These are phyloP conservation scores for Drosophila demipolita DNA, from an alignment of 2,888 invertebrate species.

Conservation along the genomic window DNA sequence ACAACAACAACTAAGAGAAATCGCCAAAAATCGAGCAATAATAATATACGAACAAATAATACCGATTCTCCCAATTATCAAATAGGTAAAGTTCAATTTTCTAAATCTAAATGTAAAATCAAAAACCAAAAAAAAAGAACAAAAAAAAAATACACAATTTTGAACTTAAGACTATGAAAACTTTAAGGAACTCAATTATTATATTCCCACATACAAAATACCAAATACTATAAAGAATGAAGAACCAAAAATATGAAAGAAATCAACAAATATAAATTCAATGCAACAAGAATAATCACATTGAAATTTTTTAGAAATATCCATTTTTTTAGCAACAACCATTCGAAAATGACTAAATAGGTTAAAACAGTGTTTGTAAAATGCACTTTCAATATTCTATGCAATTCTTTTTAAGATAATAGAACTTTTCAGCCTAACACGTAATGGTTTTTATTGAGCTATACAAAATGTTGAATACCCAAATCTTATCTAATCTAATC, in stretches of 20 bases:
- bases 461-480: neutral
- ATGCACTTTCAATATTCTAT: neutral
- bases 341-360: neutral
- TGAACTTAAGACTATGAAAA: constrained; percentile 23
- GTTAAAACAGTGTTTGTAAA: neutral
- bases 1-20: constrained; percentile 4
- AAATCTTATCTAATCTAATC: neutral
- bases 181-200: constrained; percentile 29
- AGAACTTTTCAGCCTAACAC: neutral
- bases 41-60: constrained; percentile 17
- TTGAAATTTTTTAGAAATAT: constrained; percentile 55
- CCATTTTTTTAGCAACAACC: neutral
- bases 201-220: constrained; percentile 20
- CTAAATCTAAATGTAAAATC: constrained; percentile 56
- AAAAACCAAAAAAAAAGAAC: constrained; percentile 10
- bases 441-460: neutral
- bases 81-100: constrained; percentile 77
- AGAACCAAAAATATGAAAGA: constrained; percentile 6
- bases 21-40: constrained; percentile 10
- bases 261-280: constrained; percentile 66
- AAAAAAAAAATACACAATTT: constrained; percentile 22
- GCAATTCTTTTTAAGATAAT: neutral
- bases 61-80: constrained; percentile 47
- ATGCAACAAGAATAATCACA: constrained; percentile 80
- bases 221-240: constrained; percentile 10